Base-by-base conservation (phyloP, 2,888 invertebrate genomes). In the Monopis laevigella region DNA sequence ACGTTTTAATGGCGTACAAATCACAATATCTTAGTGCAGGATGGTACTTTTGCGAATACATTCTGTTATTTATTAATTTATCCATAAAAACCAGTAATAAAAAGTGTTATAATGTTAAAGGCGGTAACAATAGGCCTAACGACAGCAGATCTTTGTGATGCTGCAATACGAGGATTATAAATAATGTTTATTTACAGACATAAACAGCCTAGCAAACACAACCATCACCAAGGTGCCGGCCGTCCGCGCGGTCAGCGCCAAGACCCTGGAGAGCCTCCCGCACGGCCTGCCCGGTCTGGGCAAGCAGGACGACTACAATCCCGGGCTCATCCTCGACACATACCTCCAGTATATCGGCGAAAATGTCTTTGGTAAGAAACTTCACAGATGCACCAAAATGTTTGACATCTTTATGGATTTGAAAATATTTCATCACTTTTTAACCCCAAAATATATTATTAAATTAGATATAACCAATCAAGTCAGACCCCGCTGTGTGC, bases 321-420 rank as follows among this genome's bases (percentile, higher is more conserved):
- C 87, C 8, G 86, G 87, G 3, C 90, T 92, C 2, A 84, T 94
- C 43, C 73, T 94, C 46, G 93, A 94, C 65, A 93, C 93, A 10
- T 94, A 94, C 63, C 83, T 94, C 46, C 93, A 94, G 65, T 88
- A 92, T 56, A 92, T 94, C 56, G 90, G 92, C 2, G 93, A 93
- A 63, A 93, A 90, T 58, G 88, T 90, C 39, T 86, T 88, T 46
- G 85, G 89, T 75, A 62, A 82, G 75, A 57, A 27, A n/a, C n/a
- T n/a, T n/a, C n/a, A n/a, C n/a, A n/a, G n/a, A n/a, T n/a, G n/a
- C n/a, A n/a, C n/a, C n/a, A n/a, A n/a, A n/a, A 27, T 27, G 27
- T 6, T 11, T 27, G 11, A 24, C 5, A 24, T 24, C 5, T 24
- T 24, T 24, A 24, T 5, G 10, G 5, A 24, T 24, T 24, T 24